Evolutionary conservation across 2,888 invertebrate species (phyloP), one percentile per base, ranked within the genome.

Genomic region (Atethmia centrago): DNA sequence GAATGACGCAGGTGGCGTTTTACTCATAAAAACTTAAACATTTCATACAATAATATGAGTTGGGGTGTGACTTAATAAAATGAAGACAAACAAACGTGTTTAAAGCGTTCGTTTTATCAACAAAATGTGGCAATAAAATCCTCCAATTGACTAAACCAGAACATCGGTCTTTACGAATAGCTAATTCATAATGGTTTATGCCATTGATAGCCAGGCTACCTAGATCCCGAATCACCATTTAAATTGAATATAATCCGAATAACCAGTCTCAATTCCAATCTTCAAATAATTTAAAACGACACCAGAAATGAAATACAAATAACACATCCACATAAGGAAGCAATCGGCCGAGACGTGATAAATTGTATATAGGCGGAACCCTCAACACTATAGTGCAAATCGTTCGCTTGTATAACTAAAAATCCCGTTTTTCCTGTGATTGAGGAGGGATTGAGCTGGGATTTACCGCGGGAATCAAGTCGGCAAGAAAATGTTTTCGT

Each of bases 361-460:
- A 87, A 85, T 81, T 51, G 10, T 64, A n/a, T 69, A 25, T 84
- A 70, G 73, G 58, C 68, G 71, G 69, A 77, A 64, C 78, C 71
- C 72, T 83, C 80, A 78, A 76, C 79, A 74, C 81, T 82, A 74
- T 73, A 79, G 84, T 74, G 80, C 78, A 85, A 85, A 86, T 85
- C 82, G 79, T 74, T 75, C 63, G 70, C 79, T 83, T 85, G 81
- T 84, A 87, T 85, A 84, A 80, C 81, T 83, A 87, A 88, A 87
- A 87, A 88, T 86, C 86, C 87, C 88, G 88, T 82, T 87, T 89
- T 83, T 82, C 83, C 74, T 81, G 85, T 90, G 92, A 92, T 92
- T 92, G 92, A 92, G 89, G 86, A 89, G 87, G 82, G 88, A 90
- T 91, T 89, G 89, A 80, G 76, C 79, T 55, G 72, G 83, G 84